Conservation (phyloP, 2,113 vertebrate species). For the Loxodonta africana region DNA sequence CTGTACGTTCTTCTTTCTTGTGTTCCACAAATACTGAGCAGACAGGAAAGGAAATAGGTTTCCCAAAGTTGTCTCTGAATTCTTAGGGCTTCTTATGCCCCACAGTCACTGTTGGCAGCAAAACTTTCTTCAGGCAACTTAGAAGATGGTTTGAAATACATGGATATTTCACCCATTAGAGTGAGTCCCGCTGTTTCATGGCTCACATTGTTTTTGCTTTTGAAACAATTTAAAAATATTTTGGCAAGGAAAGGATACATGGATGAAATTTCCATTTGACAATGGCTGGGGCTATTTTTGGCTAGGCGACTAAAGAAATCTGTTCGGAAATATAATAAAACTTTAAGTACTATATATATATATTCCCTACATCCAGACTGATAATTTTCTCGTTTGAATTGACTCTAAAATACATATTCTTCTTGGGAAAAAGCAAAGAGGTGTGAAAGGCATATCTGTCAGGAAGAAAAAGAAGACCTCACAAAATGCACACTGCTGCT, state of each 20-base stretch:
- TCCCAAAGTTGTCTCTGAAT: constrained; percentile 13
- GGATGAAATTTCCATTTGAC: constrained; percentile 45
- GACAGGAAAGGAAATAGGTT: constrained; percentile 45
- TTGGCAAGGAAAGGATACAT: neutral
- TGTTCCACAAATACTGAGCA: constrained; percentile 58
- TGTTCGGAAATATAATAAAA: constrained; percentile 18
- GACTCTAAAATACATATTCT: neutral
- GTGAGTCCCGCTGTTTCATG: neutral
- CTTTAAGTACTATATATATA: constrained; percentile 49
- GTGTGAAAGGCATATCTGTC: neutral
- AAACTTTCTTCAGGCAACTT: constrained; percentile 29
- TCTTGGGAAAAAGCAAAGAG: constrained; percentile 6
- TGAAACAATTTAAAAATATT: constrained; percentile 10
- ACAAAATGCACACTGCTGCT: neutral
- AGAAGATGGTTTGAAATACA: constrained; percentile 17
- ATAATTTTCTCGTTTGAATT: constrained; percentile 18
- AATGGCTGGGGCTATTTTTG: neutral
- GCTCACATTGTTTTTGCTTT: neutral
- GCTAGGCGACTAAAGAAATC: constrained; percentile 6
- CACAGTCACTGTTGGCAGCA: neutral
- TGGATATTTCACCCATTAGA: neutral
- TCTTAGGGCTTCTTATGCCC: constrained; percentile 9
- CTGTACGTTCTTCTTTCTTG: constrained; percentile 41
- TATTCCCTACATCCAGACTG: neutral
- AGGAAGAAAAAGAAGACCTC: neutral